Evolutionary conservation across 2,888 invertebrate genomes (phyloP), one percentile per base, ranked within the genome.

Genomic region (Callyntrura guangdongensis): DNA sequence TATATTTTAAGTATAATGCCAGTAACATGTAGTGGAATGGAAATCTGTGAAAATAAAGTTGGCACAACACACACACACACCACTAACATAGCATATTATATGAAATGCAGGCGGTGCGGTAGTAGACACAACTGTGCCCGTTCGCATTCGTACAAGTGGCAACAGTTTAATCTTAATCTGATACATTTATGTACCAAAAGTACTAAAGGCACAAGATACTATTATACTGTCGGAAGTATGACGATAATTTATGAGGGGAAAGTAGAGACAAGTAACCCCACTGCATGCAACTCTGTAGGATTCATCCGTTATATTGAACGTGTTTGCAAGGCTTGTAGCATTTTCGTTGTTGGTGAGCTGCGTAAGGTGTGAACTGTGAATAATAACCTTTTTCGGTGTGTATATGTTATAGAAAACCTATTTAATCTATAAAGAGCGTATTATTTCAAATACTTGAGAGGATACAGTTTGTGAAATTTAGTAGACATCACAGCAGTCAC

Each of bases 241-340:
- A 79, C 2, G 56, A 79, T 79, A 79, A 79, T 79, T 79, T 79
- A 79, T 56, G 79, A 56, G 25, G 27, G 25, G 27, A 79, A 79
- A 56, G 25, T 77, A 9, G 0, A 25, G 45, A 79, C 49, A 25
- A 79, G 56, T 25, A 79, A 53, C 9, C 17, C 27, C 69, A 6
- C 6, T 36, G 36, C 36, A 36, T 69, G 27, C n/a, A 17, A 12
- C 11, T 69, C 25, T 27, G 3, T 61, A 6, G 20, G 2, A 20
- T 6, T 2, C 36, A 36, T 36, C 36, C n/a, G 1, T 69, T 69
- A 0, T 64, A 1, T 3, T 17, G 2, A 59, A 59, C 17, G 9
- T 64, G n/a, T 64, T 0, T 9, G 9, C 6, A 22, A 22, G 17
- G 17, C 61, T 20, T 64, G 25, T 14, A 25, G 11, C 11, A 64